Base-by-base conservation (phyloP, 2,888 invertebrate genomes). In the Diploptera punctata region DNA sequence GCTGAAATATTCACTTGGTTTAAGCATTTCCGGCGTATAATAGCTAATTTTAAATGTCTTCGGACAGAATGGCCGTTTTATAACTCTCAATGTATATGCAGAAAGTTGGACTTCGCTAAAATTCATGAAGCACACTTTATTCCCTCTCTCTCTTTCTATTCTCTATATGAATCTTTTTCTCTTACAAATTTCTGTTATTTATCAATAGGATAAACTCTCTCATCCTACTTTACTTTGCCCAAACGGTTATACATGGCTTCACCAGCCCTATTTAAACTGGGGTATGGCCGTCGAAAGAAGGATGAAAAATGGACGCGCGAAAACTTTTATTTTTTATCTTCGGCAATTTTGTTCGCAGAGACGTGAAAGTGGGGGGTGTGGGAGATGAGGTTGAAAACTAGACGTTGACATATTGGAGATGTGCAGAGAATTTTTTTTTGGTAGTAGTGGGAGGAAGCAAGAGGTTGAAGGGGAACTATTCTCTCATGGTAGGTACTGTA, bases 321-420 rank as follows among this genome's bases (percentile, higher is more conserved):
- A 61, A 61, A 61, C 16, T 38, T 38, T 61, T 61, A 9, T 38
- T 54, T 61, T 38, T 61, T 61, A 61, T 61, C 61, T 61, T 61
- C 61, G 61, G 61, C 61, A 61, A 61, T 61, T 61, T 61, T 38
- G 61, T 61, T 61, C n/a, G 61, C 61, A 5, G 61, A 33, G 38
- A 61, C 61, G 61, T 18, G 38, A 38, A 18, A 19, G 38, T 9
- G 21, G 33, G 1, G 21, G 26, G 54, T 7, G 54, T 5, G 24
- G n/a, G 31, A 0, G 26, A 2, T 1, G 19, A 29, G 33, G 61
- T 38, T 38, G 61, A 21, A 61, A 61, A 61, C 61, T 61, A 33
- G 61, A 61, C 61, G 61, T 61, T 61, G 61, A 61, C 61, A 61
- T 61, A 61, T 61, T 61, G 38, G 61, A 61, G 61, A 61, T 38